These are phyloP conservation scores for Ptyas mucosa DNA, from an alignment of 2,113 vertebrate genomes.

Conservation along the genomic window DNA sequence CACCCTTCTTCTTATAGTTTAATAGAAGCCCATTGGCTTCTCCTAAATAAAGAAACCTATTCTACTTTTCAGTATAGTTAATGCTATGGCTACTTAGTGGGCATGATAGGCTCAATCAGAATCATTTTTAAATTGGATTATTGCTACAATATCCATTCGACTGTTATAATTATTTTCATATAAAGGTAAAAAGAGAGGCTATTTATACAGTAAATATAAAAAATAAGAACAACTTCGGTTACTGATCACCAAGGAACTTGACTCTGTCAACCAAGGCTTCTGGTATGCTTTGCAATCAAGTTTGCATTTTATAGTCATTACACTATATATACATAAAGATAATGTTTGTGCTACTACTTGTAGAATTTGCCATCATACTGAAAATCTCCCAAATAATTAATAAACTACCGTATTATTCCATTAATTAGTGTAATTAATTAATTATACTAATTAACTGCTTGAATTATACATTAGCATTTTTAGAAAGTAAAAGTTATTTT, in stretches of 20 bases:
- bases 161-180: slow-evolving; percentile 32
- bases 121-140: slow-evolving; percentile 51
- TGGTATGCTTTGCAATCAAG: slow-evolving; percentile 46
- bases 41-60: slow-evolving; percentile 50
- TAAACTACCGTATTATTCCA: neutral
- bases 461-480: neutral
- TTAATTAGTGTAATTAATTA: no score
- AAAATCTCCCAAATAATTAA: neutral
- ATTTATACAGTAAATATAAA: slow-evolving; percentile 26
- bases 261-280: slow-evolving; percentile 74
- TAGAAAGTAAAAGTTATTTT: neutral
- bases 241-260: slow-evolving; percentile 62
- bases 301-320: neutral
- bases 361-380: neutral
- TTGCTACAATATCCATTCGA: slow-evolving; percentile 29
- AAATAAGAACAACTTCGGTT: slow-evolving; percentile 11
- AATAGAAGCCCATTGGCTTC: slow-evolving; percentile 49
- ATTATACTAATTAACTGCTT: neutral
- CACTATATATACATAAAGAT: neutral
- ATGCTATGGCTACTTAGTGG: slow-evolving; percentile 68
- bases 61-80: slow-evolving; percentile 36
- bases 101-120: slow-evolving; percentile 17
- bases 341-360: neutral
- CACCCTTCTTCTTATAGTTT: slow-evolving; percentile 47
- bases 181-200: slow-evolving; percentile 1